Evolutionary conservation across 2,888 invertebrate species (phyloP), one percentile per base, ranked within the genome.

Genomic region (Scaptomyza cyrtandrae): DNA sequence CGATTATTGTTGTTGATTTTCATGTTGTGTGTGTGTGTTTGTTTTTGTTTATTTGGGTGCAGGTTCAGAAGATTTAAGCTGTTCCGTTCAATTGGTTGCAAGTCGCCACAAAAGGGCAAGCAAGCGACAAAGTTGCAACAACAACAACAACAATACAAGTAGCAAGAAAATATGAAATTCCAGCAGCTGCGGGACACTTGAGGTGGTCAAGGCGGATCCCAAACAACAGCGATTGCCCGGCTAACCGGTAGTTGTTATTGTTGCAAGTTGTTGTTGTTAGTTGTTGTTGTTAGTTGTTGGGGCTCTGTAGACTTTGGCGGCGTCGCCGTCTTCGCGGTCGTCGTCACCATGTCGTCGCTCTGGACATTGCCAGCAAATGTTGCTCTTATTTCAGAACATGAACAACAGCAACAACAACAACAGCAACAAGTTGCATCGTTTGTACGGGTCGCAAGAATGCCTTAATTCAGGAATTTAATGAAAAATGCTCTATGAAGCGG

Each of bases 401-500:
- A 67, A 50, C 66, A 72, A 62, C 71, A 69, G 19, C 67, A 67
- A 4, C 62, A 66, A 3, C 62, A 63, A 6, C 64, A 70, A 19
- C 71, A 65, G 39, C 64, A 62, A 44, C 71, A 62, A 69, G 75
- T 76, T 71, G 64, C 72, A 72, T 72, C 74, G 71, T 78, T 69
- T 80, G 84, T 80, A 80, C 67, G 71, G 75, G 74, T 68, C 62
- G 74, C 71, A 57, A 71, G 79, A 86, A 87, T 84, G 80, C 86
- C 84, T 86, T 86, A 88, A 84, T 86, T 86, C 86, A 80, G 86
- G 86, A 86, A 86, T 86, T 88, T 89, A 86, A 87, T 88, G 86
- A 89, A 89, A 88, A 88, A 89, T 88, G 86, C 79, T 87, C 78
- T 82, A 86, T 78, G 77, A 82, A 85, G 85, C 83, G 72, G 59